A percentile compares a stretch with the other conserved stretches of the same genome.
Evolutionary conservation across 2,113 vertebrate species (phyloP).

Genomic region (Danio rerio): GRCz12tu NC_133195.1:46008001-46008500

Average conservation of each 20-base stretch:
- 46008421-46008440: too few species aligned
- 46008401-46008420: too few species aligned
- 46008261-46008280: not conserved
- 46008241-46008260: not conserved
- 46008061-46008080: not conserved
- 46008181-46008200: not conserved
- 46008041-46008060: not conserved
- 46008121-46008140: constrained; percentile 48
- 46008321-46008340: too few species aligned
- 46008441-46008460: too few species aligned
- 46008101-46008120: constrained; percentile 60
- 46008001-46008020: not conserved
- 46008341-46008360: too few species aligned
- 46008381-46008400: too few species aligned
- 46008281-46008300: not conserved
- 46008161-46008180: not conserved
- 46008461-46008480: too few species aligned
- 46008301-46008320: too few species aligned
- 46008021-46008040: not conserved
- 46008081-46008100: constrained; percentile 3
- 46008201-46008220: not conserved
- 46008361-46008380: too few species aligned
- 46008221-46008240: not conserved
- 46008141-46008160: not conserved
- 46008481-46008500: too few species aligned